phyloP scores from a whole-genome alignment of 2,113 vertebrate species.

The Craseonycteris thonglongyai region DNA sequence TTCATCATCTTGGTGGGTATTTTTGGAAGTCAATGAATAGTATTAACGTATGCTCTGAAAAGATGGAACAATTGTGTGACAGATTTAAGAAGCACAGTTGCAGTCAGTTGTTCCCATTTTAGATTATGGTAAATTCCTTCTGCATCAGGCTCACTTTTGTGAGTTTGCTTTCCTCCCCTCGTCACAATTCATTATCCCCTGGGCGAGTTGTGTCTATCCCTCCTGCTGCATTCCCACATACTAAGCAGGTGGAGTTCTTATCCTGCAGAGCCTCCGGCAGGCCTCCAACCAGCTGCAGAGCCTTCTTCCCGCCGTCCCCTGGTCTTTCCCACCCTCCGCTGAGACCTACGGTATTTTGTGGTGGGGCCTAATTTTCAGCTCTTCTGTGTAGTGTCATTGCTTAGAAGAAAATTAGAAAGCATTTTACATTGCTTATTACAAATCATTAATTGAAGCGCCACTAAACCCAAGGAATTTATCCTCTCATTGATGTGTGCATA shows the following conservation, averaged over 20 bases:
- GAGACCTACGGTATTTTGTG: too few relatives aligned
- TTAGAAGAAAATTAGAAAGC: conserved; percentile 68
- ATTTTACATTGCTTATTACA: conserved; percentile 62
- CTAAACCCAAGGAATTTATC: conserved; percentile 57
- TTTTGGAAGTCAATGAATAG: conserved; percentile 56
- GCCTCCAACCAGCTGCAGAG: not conserved
- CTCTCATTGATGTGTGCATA: conserved; percentile 60
- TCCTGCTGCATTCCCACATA: not conserved
- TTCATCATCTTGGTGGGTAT: conserved; percentile 30
- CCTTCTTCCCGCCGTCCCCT: not conserved
- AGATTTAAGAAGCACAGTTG: not conserved
- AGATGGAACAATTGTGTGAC: not conserved
- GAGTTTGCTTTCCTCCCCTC: not conserved
- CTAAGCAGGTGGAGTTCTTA: not conserved
- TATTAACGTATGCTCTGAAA: conserved; percentile 14
- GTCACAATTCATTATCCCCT: not conserved
- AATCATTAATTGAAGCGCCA: conserved; percentile 55
- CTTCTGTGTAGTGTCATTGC: conserved; percentile 43
- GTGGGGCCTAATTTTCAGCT: conserved; percentile 29
- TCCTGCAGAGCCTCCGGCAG: not conserved
- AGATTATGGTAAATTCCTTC: conserved; percentile 33
- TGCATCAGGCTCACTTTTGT: not conserved
- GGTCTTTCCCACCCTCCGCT: not conserved
- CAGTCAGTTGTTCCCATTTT: not conserved
- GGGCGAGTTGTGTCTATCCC: not conserved